Evolutionary conservation across 2,888 invertebrate genomes (phyloP).

Genomic region (Thyatira batis): DNA sequence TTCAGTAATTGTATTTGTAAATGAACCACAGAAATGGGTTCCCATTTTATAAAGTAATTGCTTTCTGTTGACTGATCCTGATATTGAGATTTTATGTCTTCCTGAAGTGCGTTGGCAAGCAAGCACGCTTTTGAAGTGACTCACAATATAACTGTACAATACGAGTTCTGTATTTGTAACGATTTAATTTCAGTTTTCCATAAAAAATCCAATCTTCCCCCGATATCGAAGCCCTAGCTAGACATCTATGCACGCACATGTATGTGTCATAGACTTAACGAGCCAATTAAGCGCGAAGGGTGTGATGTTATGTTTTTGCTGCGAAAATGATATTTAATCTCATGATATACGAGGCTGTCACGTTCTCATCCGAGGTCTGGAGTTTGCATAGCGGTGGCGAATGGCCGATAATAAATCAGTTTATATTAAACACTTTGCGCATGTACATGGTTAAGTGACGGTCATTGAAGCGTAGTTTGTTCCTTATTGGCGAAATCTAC

Average conservation of each 20-base stretch:
- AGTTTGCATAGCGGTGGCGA: slow-evolving; percentile 29
- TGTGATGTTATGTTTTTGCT: slow-evolving; percentile 32
- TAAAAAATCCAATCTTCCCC: background rate
- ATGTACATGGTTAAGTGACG: slow-evolving; percentile 33
- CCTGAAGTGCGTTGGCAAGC: slow-evolving; percentile 19
- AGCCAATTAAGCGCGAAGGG: slow-evolving; percentile 41
- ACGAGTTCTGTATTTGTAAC: slow-evolving; percentile 8
- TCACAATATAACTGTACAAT: slow-evolving; percentile 27
- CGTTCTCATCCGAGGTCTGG: slow-evolving; percentile 27
- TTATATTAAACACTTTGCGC: slow-evolving; percentile 29
- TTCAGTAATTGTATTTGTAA: slow-evolving; percentile 8
- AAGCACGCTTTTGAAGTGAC: slow-evolving; percentile 28
- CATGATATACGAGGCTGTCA: slow-evolving; percentile 38
- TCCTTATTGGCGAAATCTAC: slow-evolving; percentile 51
- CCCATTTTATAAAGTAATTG: slow-evolving; percentile 3
- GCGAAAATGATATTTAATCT: slow-evolving; percentile 35
- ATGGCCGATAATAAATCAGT: slow-evolving; percentile 39
- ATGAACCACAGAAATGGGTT: slow-evolving; percentile 1
- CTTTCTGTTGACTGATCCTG: slow-evolving; percentile 3
- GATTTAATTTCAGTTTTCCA: background rate
- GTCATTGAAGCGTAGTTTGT: slow-evolving; percentile 38
- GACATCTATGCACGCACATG: background rate
- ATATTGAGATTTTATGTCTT: slow-evolving; percentile 10
- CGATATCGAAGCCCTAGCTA: background rate
- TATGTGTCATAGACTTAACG: slow-evolving; percentile 27